phyloP scores from a whole-genome alignment of 2,797 vertebrate genomes.

The Tokudaia muenninki region DNA sequence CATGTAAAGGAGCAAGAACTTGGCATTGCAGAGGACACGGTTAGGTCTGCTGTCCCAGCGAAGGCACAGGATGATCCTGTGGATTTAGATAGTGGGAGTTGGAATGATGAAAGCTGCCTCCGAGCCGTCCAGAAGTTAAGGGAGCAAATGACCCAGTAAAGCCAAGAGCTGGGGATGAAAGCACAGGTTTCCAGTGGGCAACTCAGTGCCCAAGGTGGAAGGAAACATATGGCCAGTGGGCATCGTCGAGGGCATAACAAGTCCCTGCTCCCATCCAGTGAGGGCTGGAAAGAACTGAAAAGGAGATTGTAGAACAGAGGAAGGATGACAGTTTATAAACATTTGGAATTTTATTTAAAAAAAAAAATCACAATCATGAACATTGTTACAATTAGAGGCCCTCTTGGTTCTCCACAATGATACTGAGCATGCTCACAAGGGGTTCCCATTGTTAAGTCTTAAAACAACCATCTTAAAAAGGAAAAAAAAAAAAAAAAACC shows the following conservation, averaged over 20 bases:
- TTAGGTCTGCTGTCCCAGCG: neutral
- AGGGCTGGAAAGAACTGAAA: neutral
- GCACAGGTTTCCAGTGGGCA: neutral
- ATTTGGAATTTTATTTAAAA: conserved; percentile 88
- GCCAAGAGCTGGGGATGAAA: neutral
- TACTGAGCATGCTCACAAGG: conserved; percentile 86
- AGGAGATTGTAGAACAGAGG: conserved; percentile 79
- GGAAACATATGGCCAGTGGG: neutral
- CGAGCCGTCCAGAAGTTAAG: neutral
- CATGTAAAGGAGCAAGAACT: neutral
- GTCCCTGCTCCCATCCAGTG: neutral
- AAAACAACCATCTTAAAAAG: conserved; percentile 84
- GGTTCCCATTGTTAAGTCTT: conserved; percentile 80
- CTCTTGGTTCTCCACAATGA: conserved; percentile 82
- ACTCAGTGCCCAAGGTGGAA: neutral
- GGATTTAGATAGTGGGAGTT: neutral
- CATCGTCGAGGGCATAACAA: neutral
- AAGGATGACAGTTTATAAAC: conserved; percentile 86
- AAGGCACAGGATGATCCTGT: neutral
- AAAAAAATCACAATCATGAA: conserved; percentile 87
- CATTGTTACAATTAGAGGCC: conserved; percentile 85
- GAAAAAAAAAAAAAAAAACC: conserved; percentile 49
- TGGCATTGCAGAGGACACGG: accelerated
- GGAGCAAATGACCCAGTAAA: neutral
- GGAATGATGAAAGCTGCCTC: neutral